Evolutionary conservation across 1,140 invertebrate genomes (phyloP), one percentile per base, ranked within the genome.

Genomic region (Stratiolaelaps scimitus): DNA sequence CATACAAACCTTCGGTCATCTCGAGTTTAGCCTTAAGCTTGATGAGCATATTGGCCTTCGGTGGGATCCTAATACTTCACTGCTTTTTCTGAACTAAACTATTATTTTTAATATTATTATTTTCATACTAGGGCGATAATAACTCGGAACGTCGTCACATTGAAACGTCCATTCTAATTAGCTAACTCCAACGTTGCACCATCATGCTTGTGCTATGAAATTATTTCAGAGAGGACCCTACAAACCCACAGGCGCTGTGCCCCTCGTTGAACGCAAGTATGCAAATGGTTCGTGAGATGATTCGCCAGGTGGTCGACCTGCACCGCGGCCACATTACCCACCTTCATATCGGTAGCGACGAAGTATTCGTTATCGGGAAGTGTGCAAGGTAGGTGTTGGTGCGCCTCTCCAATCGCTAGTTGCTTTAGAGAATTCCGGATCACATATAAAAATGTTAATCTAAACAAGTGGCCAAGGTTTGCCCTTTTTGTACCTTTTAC

Each of bases 251-350:
- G 53, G 53, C 53, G 17, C 2, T 60, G 53, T 60, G 80, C 66
- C 78, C 81, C 48, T 72, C 74, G 2, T 71, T 75, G 23, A 73
- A 76, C 40, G 75, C 76, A 66, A 75, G 79, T 4, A 71, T 80
- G 67, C 71, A 71, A n/a, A 67, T 82, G 7, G 71, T 84, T 4
- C 72, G 74, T 53, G 73, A 76, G 65, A 81, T 83, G 76, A 73
- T 82, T 45, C 76, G 78, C 66, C 81, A 82, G 74, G 53, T 60
- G 2, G 53, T 34, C 10, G 17, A 60, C 2, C 53, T 60, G n/a
- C 53, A 60, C 20, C 17, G 26, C 13, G 53, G 23, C 34, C 23
- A 71, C n/a, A 44, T 73, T 15, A 69, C 71, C 40, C 70, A 69
- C 64, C 74, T 77, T 66, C 76, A 77, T 68, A 75, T 77, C 43